phyloP scores from a whole-genome alignment of 2,797 vertebrate genomes.

The Meda fulgida region DNA sequence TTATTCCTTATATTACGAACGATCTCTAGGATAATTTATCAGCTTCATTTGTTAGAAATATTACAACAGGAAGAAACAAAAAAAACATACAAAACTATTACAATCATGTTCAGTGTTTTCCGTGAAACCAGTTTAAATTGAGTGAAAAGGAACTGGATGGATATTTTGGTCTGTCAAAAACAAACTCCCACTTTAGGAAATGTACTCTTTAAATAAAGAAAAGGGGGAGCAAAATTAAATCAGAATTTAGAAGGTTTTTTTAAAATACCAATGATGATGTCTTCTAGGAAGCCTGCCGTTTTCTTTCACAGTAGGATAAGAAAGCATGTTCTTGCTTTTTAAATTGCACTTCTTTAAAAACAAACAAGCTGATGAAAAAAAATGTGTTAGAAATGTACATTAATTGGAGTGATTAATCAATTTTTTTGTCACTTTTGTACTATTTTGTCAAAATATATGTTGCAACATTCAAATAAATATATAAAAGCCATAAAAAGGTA shows the following conservation, averaged over 20 bases:
- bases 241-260: not conserved
- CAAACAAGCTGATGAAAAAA: slow-evolving; percentile 33
- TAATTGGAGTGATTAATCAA: slow-evolving; percentile 9
- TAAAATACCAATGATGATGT: slow-evolving; percentile 1
- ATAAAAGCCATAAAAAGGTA: slow-evolving; percentile 34
- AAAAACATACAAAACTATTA: slow-evolving; percentile 69
- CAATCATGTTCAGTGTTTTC: slow-evolving; percentile 70
- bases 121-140: slow-evolving; percentile 63
- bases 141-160: slow-evolving; percentile 60
- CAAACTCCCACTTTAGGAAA: slow-evolving; percentile 28
- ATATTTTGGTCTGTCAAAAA: slow-evolving; percentile 56
- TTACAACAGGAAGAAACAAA: slow-evolving; percentile 67
- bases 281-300: slow-evolving; percentile 24
- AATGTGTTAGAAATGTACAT: slow-evolving; percentile 12
- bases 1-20: slow-evolving; percentile 55
- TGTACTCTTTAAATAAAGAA: not conserved
- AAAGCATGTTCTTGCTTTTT: slow-evolving; percentile 25
- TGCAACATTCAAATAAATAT: slow-evolving; percentile 18
- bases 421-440: slow-evolving; percentile 47
- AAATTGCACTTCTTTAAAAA: slow-evolving; percentile 48
- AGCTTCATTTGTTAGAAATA: slow-evolving; percentile 71
- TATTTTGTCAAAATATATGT: slow-evolving; percentile 42
- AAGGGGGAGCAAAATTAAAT: slow-evolving; percentile 17
- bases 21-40: slow-evolving; percentile 59
- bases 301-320: slow-evolving; percentile 43